Evolutionary conservation across 1,140 invertebrate species (phyloP).

Genomic region (Hyphantria cunea): DNA sequence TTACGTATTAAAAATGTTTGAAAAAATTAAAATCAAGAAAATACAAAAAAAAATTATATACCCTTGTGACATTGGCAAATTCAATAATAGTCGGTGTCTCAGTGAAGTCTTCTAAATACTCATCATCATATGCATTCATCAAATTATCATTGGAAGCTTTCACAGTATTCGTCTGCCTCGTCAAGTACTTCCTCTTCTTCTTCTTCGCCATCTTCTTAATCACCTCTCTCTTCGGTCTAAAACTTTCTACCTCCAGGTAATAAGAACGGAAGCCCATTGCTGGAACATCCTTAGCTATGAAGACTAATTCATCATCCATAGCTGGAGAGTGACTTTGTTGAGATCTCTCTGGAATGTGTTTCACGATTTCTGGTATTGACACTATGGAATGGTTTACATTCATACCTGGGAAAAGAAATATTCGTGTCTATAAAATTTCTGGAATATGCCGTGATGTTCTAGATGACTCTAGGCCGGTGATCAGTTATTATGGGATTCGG

Average conservation of each 20-base stretch:
- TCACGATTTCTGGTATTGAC: conserved; percentile 30
- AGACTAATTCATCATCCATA: conserved; percentile 72
- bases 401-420: conserved; percentile 29
- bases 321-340: conserved; percentile 25
- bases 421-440: too few species aligned
- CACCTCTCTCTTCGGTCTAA: conserved; percentile 18
- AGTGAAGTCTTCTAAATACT: conserved; percentile 30
- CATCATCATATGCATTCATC: conserved; percentile 34
- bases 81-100: conserved; percentile 17
- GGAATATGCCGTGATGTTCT: too few species aligned
- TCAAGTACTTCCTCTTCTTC: conserved; percentile 43
- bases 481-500: too few species aligned
- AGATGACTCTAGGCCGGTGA: too few species aligned
- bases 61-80: conserved; percentile 10
- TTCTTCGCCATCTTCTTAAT: conserved; percentile 45
- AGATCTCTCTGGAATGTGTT: not conserved
- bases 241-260: conserved; percentile 29
- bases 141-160: conserved; percentile 23
- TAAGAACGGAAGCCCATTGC: conserved; percentile 69
- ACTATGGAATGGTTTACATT: conserved; percentile 33
- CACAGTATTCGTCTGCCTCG: conserved; percentile 30
- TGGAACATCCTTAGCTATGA: conserved; percentile 72
- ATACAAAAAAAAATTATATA: not conserved
- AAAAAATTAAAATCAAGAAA: too few species aligned
- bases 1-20: too few species aligned